Evolutionary conservation across 2,113 vertebrate species (phyloP).

Genomic region (Podarcis cretensis): DNA sequence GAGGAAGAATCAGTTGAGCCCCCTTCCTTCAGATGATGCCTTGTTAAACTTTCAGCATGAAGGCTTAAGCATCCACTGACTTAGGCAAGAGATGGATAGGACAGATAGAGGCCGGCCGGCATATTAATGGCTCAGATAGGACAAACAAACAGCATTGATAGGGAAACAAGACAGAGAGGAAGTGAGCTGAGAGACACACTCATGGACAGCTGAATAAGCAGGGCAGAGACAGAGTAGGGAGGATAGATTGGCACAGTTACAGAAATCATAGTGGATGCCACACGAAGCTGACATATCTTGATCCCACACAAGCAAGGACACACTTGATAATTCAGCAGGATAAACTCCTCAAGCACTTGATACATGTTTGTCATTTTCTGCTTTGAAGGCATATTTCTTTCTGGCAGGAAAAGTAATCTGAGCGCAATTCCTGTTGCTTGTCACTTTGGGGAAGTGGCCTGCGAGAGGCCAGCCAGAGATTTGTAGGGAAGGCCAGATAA

Average conservation of each 20-base stretch:
- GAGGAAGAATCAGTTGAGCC: too few relatives aligned
- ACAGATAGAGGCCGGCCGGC: neutral
- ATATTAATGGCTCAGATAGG: constrained; percentile 42
- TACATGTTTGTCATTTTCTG: neutral
- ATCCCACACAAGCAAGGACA: neutral
- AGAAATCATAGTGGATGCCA: neutral
- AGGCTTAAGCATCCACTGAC: neutral
- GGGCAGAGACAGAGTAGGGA: neutral
- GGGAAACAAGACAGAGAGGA: constrained; percentile 29
- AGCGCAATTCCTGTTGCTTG: neutral
- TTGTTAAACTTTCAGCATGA: neutral
- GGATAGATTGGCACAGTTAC: neutral
- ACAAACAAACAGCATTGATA: constrained; percentile 25
- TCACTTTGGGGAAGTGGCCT: neutral
- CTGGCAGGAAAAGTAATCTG: neutral
- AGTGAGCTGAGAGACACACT: constrained; percentile 1
- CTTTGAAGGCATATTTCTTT: constrained; percentile 10
- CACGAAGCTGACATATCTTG: neutral
- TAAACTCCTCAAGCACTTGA: rapidly evolving
- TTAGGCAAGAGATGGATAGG: constrained; percentile 1
- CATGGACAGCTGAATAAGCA: neutral
- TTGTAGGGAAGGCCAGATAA: neutral
- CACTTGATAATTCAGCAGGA: constrained; percentile 15
- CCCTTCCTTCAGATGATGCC: neutral
- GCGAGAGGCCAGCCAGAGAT: neutral